Evolutionary conservation across 1,140 invertebrate genomes (phyloP), one percentile per base, ranked within the genome.

Genomic region (Lasaia peninsularis): DNA sequence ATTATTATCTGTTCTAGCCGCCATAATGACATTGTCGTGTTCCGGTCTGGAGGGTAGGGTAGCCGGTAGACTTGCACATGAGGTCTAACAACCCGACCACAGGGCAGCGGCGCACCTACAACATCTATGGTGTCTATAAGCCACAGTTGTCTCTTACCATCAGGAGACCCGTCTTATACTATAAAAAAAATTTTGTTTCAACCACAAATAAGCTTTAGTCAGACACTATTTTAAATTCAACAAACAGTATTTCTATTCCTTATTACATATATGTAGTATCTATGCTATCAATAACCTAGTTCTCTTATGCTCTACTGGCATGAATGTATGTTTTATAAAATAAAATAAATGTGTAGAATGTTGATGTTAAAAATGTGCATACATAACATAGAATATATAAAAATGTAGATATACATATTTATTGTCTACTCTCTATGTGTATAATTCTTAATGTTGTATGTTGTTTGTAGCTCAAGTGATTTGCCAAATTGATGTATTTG

Each of bases 401-500:
- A n/a, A 52, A 52, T 18, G 51, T 34, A 40, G 24, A 40, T 24
- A 34, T 54, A 35, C 33, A 31, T 55, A 55, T 54, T 54, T 35
- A 52, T 18, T 52, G n/a, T 18, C 51, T 52, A 33, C 34, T 24
- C 20, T 11, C 24, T 11, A 21, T 32, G 16, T 35, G 44, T 53
- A 53, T 11, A 34, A 53, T 35, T 20, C n/a, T 35, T 21, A 33
- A 33, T 53, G 34, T 53, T 33, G 9, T 35, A 24, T 53, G 32
- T 53, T 53, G 31, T 24, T 58, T 20, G 28, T 61, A 52, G 60
- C 60, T 62, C 60, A 62, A 62, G 54, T 20, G 44, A 44, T 52
- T 56, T 58, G 52, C 59, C 60, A 61, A 65, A 65, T 64, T 56
- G 54, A 54, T 64, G 57, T 59, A 40, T 18, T 48, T 11, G 28